Evolutionary conservation across 1,140 invertebrate genomes (phyloP).

Genomic region (Aphidius ervi): DNA sequence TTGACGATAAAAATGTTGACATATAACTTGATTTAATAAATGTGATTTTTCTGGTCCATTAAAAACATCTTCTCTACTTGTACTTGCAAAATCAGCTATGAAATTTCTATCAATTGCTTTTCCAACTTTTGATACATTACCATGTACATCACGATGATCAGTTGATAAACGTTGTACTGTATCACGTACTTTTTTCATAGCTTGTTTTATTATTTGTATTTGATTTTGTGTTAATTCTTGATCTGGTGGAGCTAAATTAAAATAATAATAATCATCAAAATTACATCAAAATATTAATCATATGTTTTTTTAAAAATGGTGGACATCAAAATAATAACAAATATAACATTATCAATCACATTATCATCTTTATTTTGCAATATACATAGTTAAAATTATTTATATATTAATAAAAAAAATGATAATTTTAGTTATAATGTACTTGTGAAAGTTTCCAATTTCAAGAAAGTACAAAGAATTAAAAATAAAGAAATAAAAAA

Average conservation of each 20-base stretch:
- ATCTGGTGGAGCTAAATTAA: constrained; percentile 59
- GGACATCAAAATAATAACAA: too few species aligned
- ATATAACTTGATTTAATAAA: constrained; percentile 90
- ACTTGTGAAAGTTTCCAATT: too few species aligned
- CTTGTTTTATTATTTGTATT: constrained; percentile 63
- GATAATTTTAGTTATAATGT: too few species aligned
- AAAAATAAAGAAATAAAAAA: too few species aligned
- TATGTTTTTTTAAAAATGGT: too few species aligned
- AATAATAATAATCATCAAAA: constrained; percentile 13
- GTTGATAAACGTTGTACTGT: constrained; percentile 71
- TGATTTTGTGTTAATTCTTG: constrained; percentile 64
- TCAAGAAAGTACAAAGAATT: too few species aligned
- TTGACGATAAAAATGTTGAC: constrained; percentile 92
- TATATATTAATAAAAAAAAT: too few species aligned
- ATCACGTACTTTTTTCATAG: constrained; percentile 70
- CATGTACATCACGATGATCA: constrained; percentile 75
- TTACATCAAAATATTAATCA: too few species aligned
- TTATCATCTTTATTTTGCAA: too few species aligned
- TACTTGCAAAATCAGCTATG: constrained; percentile 84
- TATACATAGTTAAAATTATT: too few species aligned
- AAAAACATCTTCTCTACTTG: constrained; percentile 82
- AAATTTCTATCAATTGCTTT: constrained; percentile 96
- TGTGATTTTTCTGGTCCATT: constrained; percentile 72
- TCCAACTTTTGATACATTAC: constrained; percentile 92
- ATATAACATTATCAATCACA: too few species aligned